Evolutionary conservation across 2,888 invertebrate genomes (phyloP), one percentile per base, ranked within the genome.

Genomic region (Labia minor): DNA sequence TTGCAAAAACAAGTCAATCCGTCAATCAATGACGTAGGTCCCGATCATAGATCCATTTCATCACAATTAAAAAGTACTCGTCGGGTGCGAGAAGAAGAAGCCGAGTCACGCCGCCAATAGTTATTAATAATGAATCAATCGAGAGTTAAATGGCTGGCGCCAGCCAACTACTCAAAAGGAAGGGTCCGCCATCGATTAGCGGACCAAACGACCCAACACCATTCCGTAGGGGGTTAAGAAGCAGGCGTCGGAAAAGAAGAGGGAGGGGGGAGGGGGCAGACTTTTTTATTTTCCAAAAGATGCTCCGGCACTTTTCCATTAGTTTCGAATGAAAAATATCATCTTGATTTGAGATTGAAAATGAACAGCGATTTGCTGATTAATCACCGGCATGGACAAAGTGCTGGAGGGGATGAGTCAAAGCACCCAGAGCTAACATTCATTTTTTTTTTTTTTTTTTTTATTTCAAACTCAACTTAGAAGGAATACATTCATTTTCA

Each of bases 111-210:
- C 26, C 26, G 26, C 49, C 49, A 49, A 49, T 49, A 49, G 49
- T 49, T 16, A 49, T 49, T 49, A 49, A 49, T 49, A 49, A 49
- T 49, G 49, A 49, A 49, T 49, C 49, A 49, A 49, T 49, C n/a
- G 49, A 16, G n/a, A 3, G 49, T 14, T 49, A 49, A 49, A 49
- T 49, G 49, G 49, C 16, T 49, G 49, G 49, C 49, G 49, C 49
- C 49, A 14, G 49, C 49, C 49, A 49, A 49, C 6, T 8, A 14
- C 49, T 49, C 49, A 49, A 49, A 14, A n/a, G 49, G n/a, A 49
- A 49, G 49, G 49, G 49, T 16, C 49, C 8, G 49, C 49, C 49
- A 49, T 49, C 49, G 49, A 49, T 49, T 49, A 49, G 49, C 49
- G 49, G n/a, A 11, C 49, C 14, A 49, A 49, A 49, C 14, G 49